These are phyloP conservation scores for Agapostemon virescens DNA, from an alignment of 2,888 invertebrate genomes.

Conservation along the genomic window DNA sequence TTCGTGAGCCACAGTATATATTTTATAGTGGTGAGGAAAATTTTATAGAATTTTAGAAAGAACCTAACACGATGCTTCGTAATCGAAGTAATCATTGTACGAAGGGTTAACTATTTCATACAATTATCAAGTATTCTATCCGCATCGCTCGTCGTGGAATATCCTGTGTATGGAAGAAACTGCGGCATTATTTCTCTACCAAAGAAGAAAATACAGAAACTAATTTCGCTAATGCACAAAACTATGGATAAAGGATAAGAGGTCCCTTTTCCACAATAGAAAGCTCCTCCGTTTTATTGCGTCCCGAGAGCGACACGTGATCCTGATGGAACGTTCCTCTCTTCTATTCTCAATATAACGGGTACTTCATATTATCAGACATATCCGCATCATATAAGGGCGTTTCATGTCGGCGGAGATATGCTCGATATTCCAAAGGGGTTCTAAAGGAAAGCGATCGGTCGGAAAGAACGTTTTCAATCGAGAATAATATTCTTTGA, in stretches of 20 bases:
- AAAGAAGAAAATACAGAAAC: constrained; percentile 14
- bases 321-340: background rate
- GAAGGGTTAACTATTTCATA: background rate
- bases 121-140: background rate
- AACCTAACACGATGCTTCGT: too few species aligned
- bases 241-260: background rate
- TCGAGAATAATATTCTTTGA: constrained; percentile 37
- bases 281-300: constrained; percentile 2
- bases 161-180: background rate
- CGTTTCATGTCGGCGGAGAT: background rate
- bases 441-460: constrained; percentile 10
- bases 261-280: background rate
- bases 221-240: constrained; percentile 40
- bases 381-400: constrained; percentile 8
- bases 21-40: too few species aligned
- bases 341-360: constrained; percentile 8
- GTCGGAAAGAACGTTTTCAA: constrained; percentile 15
- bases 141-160: background rate
- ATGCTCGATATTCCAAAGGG: background rate
- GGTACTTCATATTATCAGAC: background rate
- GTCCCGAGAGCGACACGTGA: background rate
- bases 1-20: too few species aligned
- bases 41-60: too few species aligned
- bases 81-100: too few species aligned
- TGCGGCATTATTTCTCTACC: background rate